Base-by-base conservation (phyloP, 2,888 invertebrate genomes). In the Pachycephus smyrnensis region DNA sequence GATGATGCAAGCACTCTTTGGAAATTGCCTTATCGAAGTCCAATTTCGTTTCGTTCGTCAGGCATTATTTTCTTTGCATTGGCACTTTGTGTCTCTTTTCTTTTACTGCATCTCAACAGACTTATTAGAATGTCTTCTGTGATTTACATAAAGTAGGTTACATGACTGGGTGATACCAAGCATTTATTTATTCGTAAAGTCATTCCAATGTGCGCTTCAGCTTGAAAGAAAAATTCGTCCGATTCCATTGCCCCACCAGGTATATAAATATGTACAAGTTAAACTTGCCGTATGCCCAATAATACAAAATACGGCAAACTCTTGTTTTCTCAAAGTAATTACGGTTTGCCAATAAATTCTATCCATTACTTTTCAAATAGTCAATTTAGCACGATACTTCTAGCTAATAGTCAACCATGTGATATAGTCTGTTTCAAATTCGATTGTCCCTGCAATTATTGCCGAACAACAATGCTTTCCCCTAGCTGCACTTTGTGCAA, bases 1-100 rank as follows among this genome's bases (percentile, higher is more conserved):
- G 68, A 73, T 37, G 55, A 78, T 76, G 78, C 73, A 73, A 76
- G 78, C 78, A 30, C 30, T 23, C 36, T 73, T 35, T 33, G 31
- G 0, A 36, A 68, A 73, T 73, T 33, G 11, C 36, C 33, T 23
- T 23, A 35, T 32, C 31, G 23, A 11, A 32, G 71, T 71, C 12
- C 40, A 40, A 9, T 55, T 55, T 55, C 6, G 23, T 55, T 55
- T 23, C 15, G 23, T 23, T 71, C 23, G 3, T 71, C 23, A 15
- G 31, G 1, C 71, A 32, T 30, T 71, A 11, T 3, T 11, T 71
- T 9, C 71, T 3, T 30, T n/a, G 9, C 30, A 6, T 3, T 69
- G 30, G 2, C 31, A 9, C 9, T 30, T 30, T 71, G 3, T 71
- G 23, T 71, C 12, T 23, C 15, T 71, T 31, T 71, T 15, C 71